Base-by-base conservation (phyloP, 2,888 invertebrate genomes). In the Pachymerium ferrugineum region DNA sequence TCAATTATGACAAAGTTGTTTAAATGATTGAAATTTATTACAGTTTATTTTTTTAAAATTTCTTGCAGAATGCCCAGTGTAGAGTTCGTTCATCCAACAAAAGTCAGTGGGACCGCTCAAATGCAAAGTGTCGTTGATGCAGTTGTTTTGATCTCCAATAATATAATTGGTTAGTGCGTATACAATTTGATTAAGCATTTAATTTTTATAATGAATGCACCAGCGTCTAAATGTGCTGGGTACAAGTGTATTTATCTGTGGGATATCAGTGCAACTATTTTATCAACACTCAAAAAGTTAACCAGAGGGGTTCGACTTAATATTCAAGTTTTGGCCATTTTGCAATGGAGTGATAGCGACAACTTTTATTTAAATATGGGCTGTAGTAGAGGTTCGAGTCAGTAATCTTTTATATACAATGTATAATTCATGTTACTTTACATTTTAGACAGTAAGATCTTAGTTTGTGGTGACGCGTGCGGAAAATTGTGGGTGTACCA, bases 221-320 rank as follows among this genome's bases (percentile, higher is more conserved):
- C 12, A 70, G 70, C 70, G 12, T 30, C 33, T 70, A 70, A 70
- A 35, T 70, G 70, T 33, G 70, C 70, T 16, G 70, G 70, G n/a
- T 31, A 70, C 19, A 33, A 31, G 3, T 70, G 70, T 16, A 70
- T 70, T 19, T 70, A 70, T 33, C 14, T 70, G 6, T 70, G 70
- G 70, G 35, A 70, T 16, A 30, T 70, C 1, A 0, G 25, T 12
- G 25, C 70, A 12, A 70, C 70, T 35, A 4, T 70, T 28, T 30
- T 30, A 16, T 68, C 68, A 70, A 70, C 29, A n/a, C 12, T 29
- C 3, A 33, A 30, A 22, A 70, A 70, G 31, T 30, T 30, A 31
- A 68, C 14, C 3, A 68, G 29, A 68, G 29, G 31, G 8, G 31
- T n/a, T 3, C 0, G 31, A 30, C 19, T 70, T 1, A 31, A 70